Base-by-base conservation (phyloP, 2,797 vertebrate species). In the Mormyrus hasselquistii region DNA sequence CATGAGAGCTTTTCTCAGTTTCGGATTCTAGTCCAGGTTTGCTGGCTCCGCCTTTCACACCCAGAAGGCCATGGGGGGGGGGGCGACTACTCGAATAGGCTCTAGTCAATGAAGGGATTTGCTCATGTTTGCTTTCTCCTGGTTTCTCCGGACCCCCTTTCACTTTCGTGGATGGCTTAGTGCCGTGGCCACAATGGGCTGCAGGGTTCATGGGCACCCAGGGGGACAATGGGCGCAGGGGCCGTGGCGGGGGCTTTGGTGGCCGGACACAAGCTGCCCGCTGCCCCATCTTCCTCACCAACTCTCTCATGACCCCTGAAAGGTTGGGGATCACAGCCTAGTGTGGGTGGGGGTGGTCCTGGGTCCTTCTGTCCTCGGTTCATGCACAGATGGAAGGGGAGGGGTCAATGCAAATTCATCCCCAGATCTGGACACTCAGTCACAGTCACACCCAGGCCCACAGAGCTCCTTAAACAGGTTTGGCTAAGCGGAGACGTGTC, bases 251-350 rank as follows among this genome's bases (percentile, higher is more conserved):
- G 38, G 47, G 38, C 22, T 88, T 57, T 41, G 86, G 29, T 91
- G 89, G 89, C 92, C 91, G 92, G 93, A 93, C 93, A 91, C 92
- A 93, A 91, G 82, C 93, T 91, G 91, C 87, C 90, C 90, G 49
- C 88, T 87, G 49, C 89, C 88, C 94, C 94, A 92, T 92, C 93
- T 90, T 65, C 93, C 92, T 88, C 92, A 89, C 89, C 93, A 94
- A 93, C 92, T 95, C 94, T 94, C 94, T 93, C 93, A 94, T 94
- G 94, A 94, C 94, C 95, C 92, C 90, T 82, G 87, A 94, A 91
- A 91, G 92, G 90, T 90, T 92, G 2, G 76, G 76, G 93, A 94
- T 95, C 92, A 92, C 88, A 59, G 90, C 90, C 83, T 85, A 52
- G 76, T 89, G 90, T 88, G 90, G 91, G 90, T 5, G 90, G 87